phyloP scores from a whole-genome alignment of 2,113 vertebrate genomes.

The Ploceus nigricollis region DNA sequence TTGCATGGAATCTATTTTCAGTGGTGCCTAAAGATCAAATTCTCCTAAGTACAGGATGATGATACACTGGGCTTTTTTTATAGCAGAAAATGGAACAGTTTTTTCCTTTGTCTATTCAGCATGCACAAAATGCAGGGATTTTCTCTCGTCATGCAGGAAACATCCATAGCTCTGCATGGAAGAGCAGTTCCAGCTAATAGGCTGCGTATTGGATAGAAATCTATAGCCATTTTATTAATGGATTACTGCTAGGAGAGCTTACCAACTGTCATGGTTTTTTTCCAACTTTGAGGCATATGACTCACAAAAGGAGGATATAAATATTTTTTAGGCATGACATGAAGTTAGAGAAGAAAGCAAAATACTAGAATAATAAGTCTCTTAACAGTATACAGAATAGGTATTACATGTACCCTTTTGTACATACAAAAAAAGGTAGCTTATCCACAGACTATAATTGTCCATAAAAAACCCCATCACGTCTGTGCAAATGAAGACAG shows the following conservation, averaged over 20 bases:
- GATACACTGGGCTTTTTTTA: background rate
- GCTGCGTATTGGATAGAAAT: background rate
- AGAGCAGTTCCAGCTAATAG: background rate
- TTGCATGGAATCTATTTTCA: background rate
- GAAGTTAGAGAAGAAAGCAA: background rate
- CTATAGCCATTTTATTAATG: background rate
- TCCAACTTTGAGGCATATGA: background rate
- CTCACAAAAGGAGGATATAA: constrained; percentile 18
- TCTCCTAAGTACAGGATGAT: background rate
- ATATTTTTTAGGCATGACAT: background rate
- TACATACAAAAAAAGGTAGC: background rate
- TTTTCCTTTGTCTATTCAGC: background rate
- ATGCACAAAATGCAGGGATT: background rate
- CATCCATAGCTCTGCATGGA: background rate
- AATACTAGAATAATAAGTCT: background rate
- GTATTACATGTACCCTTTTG: background rate
- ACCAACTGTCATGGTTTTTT: background rate
- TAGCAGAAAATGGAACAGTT: background rate
- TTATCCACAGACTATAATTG: background rate
- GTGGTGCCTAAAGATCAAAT: background rate
- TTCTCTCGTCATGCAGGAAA: background rate
- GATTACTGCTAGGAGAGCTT: background rate
- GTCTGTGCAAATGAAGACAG: background rate
- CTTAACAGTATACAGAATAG: background rate
- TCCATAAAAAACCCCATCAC: background rate